Conservation (phyloP, 2,888 invertebrate genomes). For the Polydrusus cervinus region DNA sequence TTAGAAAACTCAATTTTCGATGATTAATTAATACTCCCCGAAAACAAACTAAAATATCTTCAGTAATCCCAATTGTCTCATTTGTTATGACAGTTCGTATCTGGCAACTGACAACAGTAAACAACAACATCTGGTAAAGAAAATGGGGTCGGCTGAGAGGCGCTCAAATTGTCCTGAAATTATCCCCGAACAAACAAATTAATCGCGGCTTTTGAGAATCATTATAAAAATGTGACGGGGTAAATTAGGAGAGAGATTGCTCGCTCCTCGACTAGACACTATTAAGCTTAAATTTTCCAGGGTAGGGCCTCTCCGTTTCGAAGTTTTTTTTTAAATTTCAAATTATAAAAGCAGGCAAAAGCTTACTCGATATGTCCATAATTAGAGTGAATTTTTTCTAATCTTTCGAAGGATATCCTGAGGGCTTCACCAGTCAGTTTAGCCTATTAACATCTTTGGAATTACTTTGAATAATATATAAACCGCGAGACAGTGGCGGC, state of each 20-base stretch:
- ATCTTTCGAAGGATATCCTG: too few species aligned
- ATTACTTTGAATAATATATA: too few species aligned
- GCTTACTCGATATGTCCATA: too few species aligned
- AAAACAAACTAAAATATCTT: background rate
- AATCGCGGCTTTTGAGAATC: slow-evolving; percentile 67
- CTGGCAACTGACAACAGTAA: slow-evolving; percentile 29
- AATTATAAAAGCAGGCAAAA: too few species aligned
- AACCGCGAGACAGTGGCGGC: too few species aligned
- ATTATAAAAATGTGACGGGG: slow-evolving; percentile 69
- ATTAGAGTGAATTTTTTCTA: too few species aligned
- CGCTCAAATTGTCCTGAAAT: slow-evolving; percentile 69
- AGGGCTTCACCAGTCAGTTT: too few species aligned
- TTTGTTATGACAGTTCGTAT: slow-evolving; percentile 30
- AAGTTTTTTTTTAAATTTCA: too few species aligned
- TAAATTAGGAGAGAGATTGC: slow-evolving; percentile 53
- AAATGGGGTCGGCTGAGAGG: slow-evolving; percentile 24
- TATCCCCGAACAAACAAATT: slow-evolving; percentile 70
- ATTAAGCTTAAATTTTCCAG: slow-evolving; percentile 1
- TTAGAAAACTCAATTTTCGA: too few species aligned
- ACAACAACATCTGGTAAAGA: slow-evolving; percentile 28
- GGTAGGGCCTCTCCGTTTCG: background rate
- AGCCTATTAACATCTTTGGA: too few species aligned
- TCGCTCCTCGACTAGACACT: slow-evolving; percentile 8
- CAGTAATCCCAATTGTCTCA: slow-evolving; percentile 25
- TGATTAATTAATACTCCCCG: slow-evolving; percentile 14